Evolutionary conservation across 2,888 invertebrate species (phyloP).

Genomic region (Petrophora chlorosata): DNA sequence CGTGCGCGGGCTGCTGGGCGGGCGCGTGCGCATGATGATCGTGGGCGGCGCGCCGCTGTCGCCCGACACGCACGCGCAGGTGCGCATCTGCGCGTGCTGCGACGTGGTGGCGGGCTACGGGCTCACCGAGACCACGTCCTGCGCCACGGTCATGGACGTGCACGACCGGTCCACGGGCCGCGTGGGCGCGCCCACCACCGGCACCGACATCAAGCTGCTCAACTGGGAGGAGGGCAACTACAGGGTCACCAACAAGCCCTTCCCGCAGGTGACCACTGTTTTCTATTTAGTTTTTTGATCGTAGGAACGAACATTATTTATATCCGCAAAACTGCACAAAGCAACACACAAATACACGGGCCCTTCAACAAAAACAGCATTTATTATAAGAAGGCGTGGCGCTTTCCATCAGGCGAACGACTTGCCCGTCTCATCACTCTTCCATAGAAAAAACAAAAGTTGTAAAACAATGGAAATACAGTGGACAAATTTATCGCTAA

Average conservation of each 20-base stretch:
- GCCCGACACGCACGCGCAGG: slow-evolving; percentile 96
- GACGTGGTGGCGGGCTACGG: slow-evolving; percentile 97
- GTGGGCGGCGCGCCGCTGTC: slow-evolving; percentile 98
- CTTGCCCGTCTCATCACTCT: too few species aligned
- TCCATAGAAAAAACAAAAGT: too few species aligned
- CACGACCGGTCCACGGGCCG: slow-evolving; percentile 88
- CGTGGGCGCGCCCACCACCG: slow-evolving; percentile 94
- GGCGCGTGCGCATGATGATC: slow-evolving; percentile 93
- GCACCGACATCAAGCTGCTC: slow-evolving; percentile 91
- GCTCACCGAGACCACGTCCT: slow-evolving; percentile 97
- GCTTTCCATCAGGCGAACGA: too few species aligned
- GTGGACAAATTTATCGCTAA: too few species aligned
- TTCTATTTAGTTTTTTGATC: too few species aligned
- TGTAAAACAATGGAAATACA: too few species aligned
- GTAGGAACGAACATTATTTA: too few species aligned
- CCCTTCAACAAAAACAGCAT: too few species aligned
- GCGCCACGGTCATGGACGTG: slow-evolving; percentile 92
- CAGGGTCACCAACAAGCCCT: slow-evolving; percentile 88
- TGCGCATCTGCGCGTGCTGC: slow-evolving; percentile 92
- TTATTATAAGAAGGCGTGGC: too few species aligned
- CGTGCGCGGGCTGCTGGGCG: slow-evolving; percentile 92
- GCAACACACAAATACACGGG: too few species aligned
- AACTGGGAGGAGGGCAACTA: slow-evolving; percentile 92
- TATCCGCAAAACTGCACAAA: too few species aligned
- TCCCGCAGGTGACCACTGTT: slow-evolving; percentile 69